Base-by-base conservation (phyloP, 2,797 vertebrate genomes). In the Intellagama lesueurii region DNA sequence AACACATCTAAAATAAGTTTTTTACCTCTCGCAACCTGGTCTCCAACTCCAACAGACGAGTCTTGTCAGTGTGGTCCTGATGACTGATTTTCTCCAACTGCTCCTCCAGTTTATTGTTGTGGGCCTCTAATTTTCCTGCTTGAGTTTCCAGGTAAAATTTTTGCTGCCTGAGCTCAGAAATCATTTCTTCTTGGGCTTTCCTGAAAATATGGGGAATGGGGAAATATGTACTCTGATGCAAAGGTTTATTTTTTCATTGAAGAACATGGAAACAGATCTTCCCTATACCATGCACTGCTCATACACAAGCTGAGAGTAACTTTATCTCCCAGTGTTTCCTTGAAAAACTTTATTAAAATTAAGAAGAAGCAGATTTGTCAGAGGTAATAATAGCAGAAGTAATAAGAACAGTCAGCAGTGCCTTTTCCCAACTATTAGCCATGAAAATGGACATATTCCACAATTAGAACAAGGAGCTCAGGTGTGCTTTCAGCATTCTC, bases 181-280 rank as follows among this genome's bases (percentile, higher is more conserved):
- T 99, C 99, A 99, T 99, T 96, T 99, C 99, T 94, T 99, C 99
- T 92, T 99, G 99, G 91, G 99, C 99, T 98, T 99, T 99, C 99
- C 99, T 99, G 94, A 86, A n/a, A 85, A 73, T 40, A 47, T 28
- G 24, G 75, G 47, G 91, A 17, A 14, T 32, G n/a, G 30, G 11
- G 60, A 92, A 91, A 89, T 91, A 92, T 83, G 92, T 88, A 91
- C 76, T 73, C 0, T 0, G 86, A 56, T 76, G 8, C 92, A 90
- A 83, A 84, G 80, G 17, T 7, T 26, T 1, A 75, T 78, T 79
- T 24, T n/a, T 35, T 77, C 83, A 81, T 47, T 77, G 16, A 14
- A 40, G 1, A 30, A 14, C 28, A 75, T 2, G 40, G 11, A 64
- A 73, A 75, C 7, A 1, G 76, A 3, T 14, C 76, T n/a, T n/a